Evolutionary conservation across 1,140 invertebrate species (phyloP), one percentile per base, ranked within the genome.

Genomic region (Paracyclopina nana): DNA sequence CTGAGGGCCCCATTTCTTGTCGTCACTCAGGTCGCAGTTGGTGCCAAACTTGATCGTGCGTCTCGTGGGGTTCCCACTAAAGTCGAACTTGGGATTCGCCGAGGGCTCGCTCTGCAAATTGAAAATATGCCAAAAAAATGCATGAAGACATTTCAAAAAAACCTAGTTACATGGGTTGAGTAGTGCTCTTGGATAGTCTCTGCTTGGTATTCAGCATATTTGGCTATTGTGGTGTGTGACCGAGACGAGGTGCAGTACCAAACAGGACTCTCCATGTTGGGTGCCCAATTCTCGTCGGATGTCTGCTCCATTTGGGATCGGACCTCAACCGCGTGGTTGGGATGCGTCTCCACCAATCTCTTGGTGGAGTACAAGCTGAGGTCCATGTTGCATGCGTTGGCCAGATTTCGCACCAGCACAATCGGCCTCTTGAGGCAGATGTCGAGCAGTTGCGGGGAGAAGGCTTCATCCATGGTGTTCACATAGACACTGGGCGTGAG

Each of bases 121-220:
- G n/a, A n/a, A n/a, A n/a, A n/a, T n/a, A n/a, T n/a, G n/a, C n/a
- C n/a, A n/a, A n/a, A n/a, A n/a, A n/a, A n/a, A n/a, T n/a, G n/a
- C n/a, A n/a, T n/a, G n/a, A n/a, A n/a, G n/a, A n/a, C n/a, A n/a
- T n/a, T n/a, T n/a, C n/a, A n/a, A n/a, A n/a, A n/a, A n/a, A n/a
- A n/a, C n/a, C n/a, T n/a, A n/a, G n/a, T n/a, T n/a, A n/a, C n/a
- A n/a, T n/a, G n/a, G 25, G 16, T 29, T n/a, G 27, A 16, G 12
- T 14, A 25, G 22, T 26, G 18, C 20, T 48, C 45, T 31, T 48
- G 25, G 5, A 48, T n/a, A 12, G 25, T 48, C 12, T 28, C 28
- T n/a, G 91, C 88, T 64, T 98, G 94, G 66, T 97, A 98, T 61
- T 91, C 82, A 12, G 91, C 94, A 69, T 97, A 98, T 67, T 91